Evolutionary conservation across 2,797 vertebrate species (phyloP), one percentile per base, ranked within the genome.

Genomic region (Premnoplex brunnescens): DNA sequence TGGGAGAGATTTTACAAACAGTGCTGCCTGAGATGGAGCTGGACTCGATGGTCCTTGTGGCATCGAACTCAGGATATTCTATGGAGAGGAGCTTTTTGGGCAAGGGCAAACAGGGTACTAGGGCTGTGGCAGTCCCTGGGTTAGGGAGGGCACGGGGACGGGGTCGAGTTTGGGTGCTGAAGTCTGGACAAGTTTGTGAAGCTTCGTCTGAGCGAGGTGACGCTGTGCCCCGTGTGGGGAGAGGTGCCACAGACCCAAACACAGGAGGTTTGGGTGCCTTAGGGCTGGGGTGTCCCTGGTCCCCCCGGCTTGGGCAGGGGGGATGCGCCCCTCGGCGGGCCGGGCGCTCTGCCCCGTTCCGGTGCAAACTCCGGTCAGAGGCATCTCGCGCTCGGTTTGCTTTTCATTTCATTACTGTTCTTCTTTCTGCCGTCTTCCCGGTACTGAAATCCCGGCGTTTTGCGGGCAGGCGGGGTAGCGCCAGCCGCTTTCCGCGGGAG

Each of bases 401-500:
- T 30, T 49, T 36, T 11, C 34, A 2, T 55, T 21, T n/a, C n/a
- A 14, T 24, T 24, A 10, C 20, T 43, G n/a, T 44, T 26, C 6
- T 14, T 28, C 28, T 41, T 46, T 2, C 6, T 14, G 15, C 19
- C 32, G 0, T 39, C 39, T 71, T 12, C 48, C 46, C 14, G 34
- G 8, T 2, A 1, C 13, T 9, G 12, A 90, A 46, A 41, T 16
- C 36, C 23, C 19, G 48, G 23, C 32, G 4, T 8, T 21, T 49
- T 11, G 56, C 2, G 82, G 37, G 75, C 58, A 77, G 4, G 49
- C 9, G 52, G 30, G 67, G 48, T 74, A 58, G 66, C 21, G 11
- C 21, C 39, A 49, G 64, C 48, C 86, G 71, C 86, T 90, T 95
- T 56, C 8, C 34, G 18, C 48, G 58, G 80, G 73, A 56, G 68